phyloP scores from a whole-genome alignment of 2,113 vertebrate species.

The Corydoras sp. region DNA sequence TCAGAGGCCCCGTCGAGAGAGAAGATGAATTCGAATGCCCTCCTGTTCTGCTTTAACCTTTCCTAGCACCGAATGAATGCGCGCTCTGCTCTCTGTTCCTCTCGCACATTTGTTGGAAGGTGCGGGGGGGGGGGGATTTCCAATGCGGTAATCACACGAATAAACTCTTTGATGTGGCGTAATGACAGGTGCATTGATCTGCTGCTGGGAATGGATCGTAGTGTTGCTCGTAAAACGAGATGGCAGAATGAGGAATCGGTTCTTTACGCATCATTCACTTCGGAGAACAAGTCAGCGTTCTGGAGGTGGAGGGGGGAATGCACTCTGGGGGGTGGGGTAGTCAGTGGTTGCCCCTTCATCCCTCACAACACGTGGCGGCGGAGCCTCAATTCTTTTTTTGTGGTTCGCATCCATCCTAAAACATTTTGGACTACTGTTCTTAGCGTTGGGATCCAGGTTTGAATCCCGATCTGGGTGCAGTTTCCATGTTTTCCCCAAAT shows the following conservation, averaged over 20 bases:
- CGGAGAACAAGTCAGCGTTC: neutral
- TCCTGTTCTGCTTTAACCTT: neutral
- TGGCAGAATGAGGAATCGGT: too few species aligned
- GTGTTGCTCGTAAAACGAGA: slow-evolving; percentile 16
- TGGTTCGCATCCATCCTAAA: too few species aligned
- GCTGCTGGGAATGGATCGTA: slow-evolving; percentile 13
- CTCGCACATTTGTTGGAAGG: neutral
- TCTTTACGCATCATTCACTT: neutral
- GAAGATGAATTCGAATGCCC: neutral
- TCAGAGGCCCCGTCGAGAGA: neutral
- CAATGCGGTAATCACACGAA: slow-evolving; percentile 4
- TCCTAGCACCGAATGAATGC: neutral
- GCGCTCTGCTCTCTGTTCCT: neutral
- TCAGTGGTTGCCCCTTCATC: too few species aligned
- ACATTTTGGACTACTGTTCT: too few species aligned
- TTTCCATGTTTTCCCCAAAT: too few species aligned
- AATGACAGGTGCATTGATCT: slow-evolving; percentile 15
- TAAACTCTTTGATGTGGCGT: slow-evolving; percentile 8
- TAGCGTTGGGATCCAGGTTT: too few species aligned
- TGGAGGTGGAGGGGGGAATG: too few species aligned
- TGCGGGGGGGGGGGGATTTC: neutral
- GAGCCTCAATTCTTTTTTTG: too few species aligned
- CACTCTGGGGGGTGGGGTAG: too few species aligned
- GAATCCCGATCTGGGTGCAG: too few species aligned
- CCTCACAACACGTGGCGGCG: too few species aligned